A percentile compares a stretch with the other conserved stretches of the same genome.
Evolutionary conservation across 2,113 vertebrate genomes (phyloP).

Genomic region (Saccopteryx leptura): DNA sequence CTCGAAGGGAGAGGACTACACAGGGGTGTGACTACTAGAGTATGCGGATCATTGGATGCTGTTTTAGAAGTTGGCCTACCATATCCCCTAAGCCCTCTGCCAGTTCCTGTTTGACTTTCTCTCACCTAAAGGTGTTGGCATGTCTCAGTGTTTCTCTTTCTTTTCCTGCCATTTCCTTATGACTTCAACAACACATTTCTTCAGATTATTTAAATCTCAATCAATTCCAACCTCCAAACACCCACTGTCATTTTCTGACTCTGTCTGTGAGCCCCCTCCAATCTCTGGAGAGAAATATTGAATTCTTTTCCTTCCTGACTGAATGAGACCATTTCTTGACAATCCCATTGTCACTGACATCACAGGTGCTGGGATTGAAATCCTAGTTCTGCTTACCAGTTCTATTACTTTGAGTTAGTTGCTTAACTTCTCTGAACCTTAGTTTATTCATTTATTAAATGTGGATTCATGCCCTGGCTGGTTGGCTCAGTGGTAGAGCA

Average conservation of each 20-base stretch:
- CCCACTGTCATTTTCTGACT: not conserved
- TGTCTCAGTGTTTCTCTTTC: not conserved
- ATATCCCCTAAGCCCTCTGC: not conserved
- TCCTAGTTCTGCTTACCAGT: not conserved
- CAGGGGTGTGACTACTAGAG: not conserved
- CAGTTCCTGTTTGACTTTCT: not conserved
- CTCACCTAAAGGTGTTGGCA: not conserved
- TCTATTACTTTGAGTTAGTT: not conserved
- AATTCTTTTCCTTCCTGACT: not conserved
- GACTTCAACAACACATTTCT: not conserved
- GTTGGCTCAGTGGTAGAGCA: no score
- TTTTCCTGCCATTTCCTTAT: slow-evolving; percentile 1
- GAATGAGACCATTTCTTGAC: not conserved
- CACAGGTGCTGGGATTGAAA: not conserved
- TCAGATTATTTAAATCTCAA: not conserved
- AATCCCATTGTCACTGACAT: not conserved
- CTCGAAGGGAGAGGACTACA: not conserved
- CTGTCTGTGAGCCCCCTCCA: not conserved
- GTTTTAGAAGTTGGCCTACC: not conserved
- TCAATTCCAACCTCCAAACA: not conserved
- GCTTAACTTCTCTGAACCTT: not conserved
- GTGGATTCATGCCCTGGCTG: not conserved
- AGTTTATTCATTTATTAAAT: slow-evolving; percentile 4
- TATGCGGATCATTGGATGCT: not conserved
- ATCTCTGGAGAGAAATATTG: not conserved